Base-by-base conservation (phyloP, 2,113 vertebrate species). In the Anguilla japonica region DNA sequence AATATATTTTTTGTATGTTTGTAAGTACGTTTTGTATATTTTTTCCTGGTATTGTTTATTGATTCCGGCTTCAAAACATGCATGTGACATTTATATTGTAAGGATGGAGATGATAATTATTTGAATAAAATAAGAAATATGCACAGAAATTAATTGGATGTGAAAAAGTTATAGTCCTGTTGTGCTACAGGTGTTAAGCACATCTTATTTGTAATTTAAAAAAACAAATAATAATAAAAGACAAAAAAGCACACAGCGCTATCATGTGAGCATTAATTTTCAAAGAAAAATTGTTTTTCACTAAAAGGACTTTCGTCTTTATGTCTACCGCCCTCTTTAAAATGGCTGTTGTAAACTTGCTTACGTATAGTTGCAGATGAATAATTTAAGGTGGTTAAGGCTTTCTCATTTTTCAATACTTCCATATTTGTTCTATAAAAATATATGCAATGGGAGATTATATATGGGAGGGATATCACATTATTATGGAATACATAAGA, bases 21-120 rank as follows among this genome's bases (percentile, higher is more conserved):
- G 97, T 98, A 97, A 98, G 97, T 98, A 97, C 96, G 95, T 98
- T 95, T 96, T 96, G 96, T 98, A 95, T 96, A 96, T 97, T 95
- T 34, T 96, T 88, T 94, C 92, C 92, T 88, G 92, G 89, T 94
- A 91, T 88, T 92, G 92, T 95, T 93, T 94, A 91, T 93, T 94
- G 93, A 94, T 93, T 96, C 95, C 92, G 93, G 94, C 96, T 97
- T 96, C 95, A 93, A 96, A 94, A 96, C 95, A 84, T 92, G 96
- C 96, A 93, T 95, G 96, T 95, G 95, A 96, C 93, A 94, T 93
- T 89, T 87, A 82, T 86, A 88, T 87, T 91, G 89, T 92, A 92
- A 94, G 92, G 92, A 92, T 91, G 91, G 90, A 89, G 89, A 90
- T 79, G 82, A 56, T 88, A 87, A 88, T 89, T 92, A 88, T 86